phyloP scores from a whole-genome alignment of 2,113 vertebrate genomes.

The Peromyscus maniculatus region DNA sequence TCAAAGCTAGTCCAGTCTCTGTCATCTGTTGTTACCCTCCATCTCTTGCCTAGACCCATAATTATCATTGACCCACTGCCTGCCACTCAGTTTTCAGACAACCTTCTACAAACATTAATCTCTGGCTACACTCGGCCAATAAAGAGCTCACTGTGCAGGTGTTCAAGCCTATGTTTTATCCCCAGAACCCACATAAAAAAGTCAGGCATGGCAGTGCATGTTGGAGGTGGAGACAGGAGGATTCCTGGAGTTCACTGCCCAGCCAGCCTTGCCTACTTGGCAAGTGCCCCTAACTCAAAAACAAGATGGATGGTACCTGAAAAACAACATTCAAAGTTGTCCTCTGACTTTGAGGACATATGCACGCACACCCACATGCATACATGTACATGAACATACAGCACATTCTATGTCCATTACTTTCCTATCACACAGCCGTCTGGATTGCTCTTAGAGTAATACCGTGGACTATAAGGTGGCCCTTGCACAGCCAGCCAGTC shows the following conservation, averaged over 20 bases:
- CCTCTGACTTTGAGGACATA: neutral
- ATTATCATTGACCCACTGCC: neutral
- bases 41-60: neutral
- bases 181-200: neutral
- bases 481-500: neutral
- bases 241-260: neutral
- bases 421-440: neutral
- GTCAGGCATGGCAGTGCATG: neutral
- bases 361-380: neutral
- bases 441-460: neutral
- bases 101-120: neutral
- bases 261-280: neutral
- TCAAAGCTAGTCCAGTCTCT: neutral
- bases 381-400: neutral
- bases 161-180: neutral
- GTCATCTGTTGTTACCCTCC: neutral
- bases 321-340: neutral
- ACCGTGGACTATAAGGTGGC: too few species aligned
- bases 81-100: neutral
- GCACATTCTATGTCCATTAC: neutral
- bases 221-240: neutral
- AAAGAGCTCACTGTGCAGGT: neutral
- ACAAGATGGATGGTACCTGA: neutral
- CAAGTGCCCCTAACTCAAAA: neutral
- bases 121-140: neutral